phyloP scores from a whole-genome alignment of 1,140 invertebrate genomes.

The Calycopis cecrops region DNA sequence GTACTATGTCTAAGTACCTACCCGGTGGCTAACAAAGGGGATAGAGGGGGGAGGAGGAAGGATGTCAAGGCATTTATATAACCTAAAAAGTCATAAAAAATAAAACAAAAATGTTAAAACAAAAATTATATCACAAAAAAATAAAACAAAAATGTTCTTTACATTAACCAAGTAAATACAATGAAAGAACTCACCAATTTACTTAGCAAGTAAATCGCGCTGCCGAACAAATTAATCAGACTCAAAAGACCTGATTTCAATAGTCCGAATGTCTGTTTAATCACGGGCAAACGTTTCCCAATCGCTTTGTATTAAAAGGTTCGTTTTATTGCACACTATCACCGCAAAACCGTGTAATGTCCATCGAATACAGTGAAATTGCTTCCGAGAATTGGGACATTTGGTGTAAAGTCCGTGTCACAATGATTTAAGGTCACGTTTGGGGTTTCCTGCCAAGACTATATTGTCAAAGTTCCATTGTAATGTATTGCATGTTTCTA shows the following conservation, averaged over 20 bases:
- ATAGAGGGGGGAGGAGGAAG: too few relatives aligned
- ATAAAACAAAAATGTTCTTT: too few relatives aligned
- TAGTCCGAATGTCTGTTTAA: constrained; percentile 33
- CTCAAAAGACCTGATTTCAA: constrained; percentile 32
- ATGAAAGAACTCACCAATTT: background rate
- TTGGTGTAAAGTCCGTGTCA: constrained; percentile 24
- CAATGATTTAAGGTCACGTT: constrained; percentile 30
- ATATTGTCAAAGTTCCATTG: too few relatives aligned
- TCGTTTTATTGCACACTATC: constrained; percentile 35
- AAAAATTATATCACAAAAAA: too few relatives aligned
- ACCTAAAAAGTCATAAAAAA: too few relatives aligned
- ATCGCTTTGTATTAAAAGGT: constrained; percentile 40
- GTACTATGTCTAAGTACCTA: too few relatives aligned
- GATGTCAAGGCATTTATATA: too few relatives aligned
- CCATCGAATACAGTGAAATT: constrained; percentile 39
- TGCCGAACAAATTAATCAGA: constrained; percentile 21
- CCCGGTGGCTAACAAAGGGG: too few relatives aligned
- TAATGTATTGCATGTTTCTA: background rate
- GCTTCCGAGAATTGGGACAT: constrained; percentile 35
- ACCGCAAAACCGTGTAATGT: constrained; percentile 34
- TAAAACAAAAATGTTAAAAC: too few relatives aligned
- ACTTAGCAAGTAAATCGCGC: background rate
- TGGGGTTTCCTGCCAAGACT: background rate
- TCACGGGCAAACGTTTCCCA: constrained; percentile 41
- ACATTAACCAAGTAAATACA: too few relatives aligned